These are phyloP conservation scores for Drosophila simulans DNA, from an alignment of 1,140 invertebrate genomes.

Conservation along the genomic window DNA sequence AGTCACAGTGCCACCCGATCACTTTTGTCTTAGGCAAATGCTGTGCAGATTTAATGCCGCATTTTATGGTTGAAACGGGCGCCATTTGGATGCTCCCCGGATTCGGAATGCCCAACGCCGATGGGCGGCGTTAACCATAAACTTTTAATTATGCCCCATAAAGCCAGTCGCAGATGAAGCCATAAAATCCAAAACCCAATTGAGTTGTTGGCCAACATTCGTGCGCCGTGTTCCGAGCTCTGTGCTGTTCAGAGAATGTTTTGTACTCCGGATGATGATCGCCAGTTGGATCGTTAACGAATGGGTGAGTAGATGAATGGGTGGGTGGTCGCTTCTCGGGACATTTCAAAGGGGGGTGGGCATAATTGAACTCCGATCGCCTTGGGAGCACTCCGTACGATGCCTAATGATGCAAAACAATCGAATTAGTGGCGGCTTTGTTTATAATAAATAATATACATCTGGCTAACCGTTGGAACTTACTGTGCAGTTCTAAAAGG, in stretches of 20 bases:
- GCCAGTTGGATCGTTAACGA: slow-evolving; percentile 36
- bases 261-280: slow-evolving; percentile 8
- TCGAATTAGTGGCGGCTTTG: not conserved
- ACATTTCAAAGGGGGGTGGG: slow-evolving; percentile 3
- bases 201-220: slow-evolving; percentile 36
- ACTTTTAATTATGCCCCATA: slow-evolving; percentile 63
- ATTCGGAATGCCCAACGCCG: not conserved
- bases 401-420: not conserved
- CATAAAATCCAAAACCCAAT: slow-evolving; percentile 46
- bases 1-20: slow-evolving; percentile 12
- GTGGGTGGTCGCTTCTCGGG: not conserved
- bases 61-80: slow-evolving; percentile 50
- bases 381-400: not conserved
- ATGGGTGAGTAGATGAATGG: slow-evolving; percentile 15
- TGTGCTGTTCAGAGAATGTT: not conserved
- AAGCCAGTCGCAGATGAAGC: slow-evolving; percentile 42
- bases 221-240: not conserved
- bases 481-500: too few species aligned
- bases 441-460: too few species aligned
- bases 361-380: slow-evolving; percentile 18
- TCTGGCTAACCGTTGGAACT: too few species aligned
- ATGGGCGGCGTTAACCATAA: slow-evolving; percentile 49
- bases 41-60: slow-evolving; percentile 54
- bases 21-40: slow-evolving; percentile 56
- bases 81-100: slow-evolving; percentile 19